These are phyloP conservation scores for Delphinus delphis DNA, from an alignment of 2,113 vertebrate genomes.

Conservation along the genomic window DNA sequence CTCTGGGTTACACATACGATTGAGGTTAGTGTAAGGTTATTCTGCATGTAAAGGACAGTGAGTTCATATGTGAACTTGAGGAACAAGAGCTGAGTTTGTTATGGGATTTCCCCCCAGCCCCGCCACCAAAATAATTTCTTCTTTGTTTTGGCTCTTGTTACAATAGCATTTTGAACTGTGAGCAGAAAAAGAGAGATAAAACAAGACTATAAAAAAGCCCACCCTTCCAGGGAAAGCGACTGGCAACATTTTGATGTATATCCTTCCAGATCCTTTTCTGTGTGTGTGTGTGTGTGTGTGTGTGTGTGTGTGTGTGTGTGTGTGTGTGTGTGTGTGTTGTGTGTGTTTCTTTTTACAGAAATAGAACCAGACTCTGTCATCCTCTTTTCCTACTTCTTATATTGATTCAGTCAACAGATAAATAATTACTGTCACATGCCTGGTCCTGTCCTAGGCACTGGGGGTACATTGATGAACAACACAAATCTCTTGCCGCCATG, in stretches of 20 bases:
- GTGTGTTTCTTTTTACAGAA: background rate
- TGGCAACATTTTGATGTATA: background rate
- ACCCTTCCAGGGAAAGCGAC: background rate
- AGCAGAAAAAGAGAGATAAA: background rate
- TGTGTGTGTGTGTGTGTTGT: background rate
- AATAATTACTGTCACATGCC: background rate
- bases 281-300: background rate
- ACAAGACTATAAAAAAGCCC: background rate
- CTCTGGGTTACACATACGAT: background rate
- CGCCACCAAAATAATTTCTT: background rate
- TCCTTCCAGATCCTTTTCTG: background rate
- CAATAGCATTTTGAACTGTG: background rate
- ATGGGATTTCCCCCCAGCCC: background rate
- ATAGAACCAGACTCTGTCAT: background rate
- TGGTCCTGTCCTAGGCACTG: background rate
- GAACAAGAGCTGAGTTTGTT: background rate
- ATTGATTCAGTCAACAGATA: background rate
- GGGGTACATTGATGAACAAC: background rate
- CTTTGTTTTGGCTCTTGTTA: constrained; percentile 21
- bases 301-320: background rate
- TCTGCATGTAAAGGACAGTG: background rate
- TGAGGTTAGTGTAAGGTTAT: background rate
- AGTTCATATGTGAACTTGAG: background rate
- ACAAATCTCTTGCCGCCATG: background rate
- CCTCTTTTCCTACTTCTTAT: background rate